Evolutionary conservation across 2,888 invertebrate genomes (phyloP).

Genomic region (Bursaphelenchus okinawaensis): DNA sequence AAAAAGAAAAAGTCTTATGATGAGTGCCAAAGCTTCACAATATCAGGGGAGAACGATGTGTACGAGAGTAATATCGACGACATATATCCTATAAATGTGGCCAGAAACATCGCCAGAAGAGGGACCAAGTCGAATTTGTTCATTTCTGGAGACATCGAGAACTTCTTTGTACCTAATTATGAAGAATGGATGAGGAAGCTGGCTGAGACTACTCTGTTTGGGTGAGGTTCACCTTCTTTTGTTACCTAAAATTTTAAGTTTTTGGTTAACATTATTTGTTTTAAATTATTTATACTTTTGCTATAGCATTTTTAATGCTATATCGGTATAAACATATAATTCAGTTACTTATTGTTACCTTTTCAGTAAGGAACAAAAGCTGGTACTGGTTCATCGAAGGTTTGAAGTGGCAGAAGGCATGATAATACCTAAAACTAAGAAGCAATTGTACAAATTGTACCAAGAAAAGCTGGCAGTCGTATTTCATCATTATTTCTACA

Average conservation of each 20-base stretch:
- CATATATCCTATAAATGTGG: constrained; percentile 22
- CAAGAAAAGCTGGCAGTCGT: background rate
- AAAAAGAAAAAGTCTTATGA: background rate
- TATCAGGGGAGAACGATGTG: background rate
- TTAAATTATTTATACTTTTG: too few species aligned
- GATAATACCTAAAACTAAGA: constrained; percentile 5
- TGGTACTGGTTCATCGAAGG: constrained; percentile 21
- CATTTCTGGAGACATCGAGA: constrained; percentile 25
- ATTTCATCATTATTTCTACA: constrained; percentile 18
- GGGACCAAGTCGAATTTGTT: constrained; percentile 17
- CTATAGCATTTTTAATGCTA: too few species aligned
- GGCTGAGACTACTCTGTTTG: background rate
- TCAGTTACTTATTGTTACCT: background rate
- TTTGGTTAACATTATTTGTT: too few species aligned
- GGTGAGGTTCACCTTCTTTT: background rate
- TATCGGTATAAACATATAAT: too few species aligned
- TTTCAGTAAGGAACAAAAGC: constrained; percentile 9
- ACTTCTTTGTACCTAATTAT: constrained; percentile 17
- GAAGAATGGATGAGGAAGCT: constrained; percentile 14
- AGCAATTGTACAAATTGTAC: background rate
- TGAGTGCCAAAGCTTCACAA: background rate
- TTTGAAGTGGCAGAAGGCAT: constrained; percentile 15
- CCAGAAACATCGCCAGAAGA: constrained; percentile 18
- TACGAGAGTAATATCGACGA: background rate
- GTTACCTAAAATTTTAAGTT: background rate